Conservation (phyloP, 2,888 invertebrate genomes). For the Latrodectus hesperus region DNA sequence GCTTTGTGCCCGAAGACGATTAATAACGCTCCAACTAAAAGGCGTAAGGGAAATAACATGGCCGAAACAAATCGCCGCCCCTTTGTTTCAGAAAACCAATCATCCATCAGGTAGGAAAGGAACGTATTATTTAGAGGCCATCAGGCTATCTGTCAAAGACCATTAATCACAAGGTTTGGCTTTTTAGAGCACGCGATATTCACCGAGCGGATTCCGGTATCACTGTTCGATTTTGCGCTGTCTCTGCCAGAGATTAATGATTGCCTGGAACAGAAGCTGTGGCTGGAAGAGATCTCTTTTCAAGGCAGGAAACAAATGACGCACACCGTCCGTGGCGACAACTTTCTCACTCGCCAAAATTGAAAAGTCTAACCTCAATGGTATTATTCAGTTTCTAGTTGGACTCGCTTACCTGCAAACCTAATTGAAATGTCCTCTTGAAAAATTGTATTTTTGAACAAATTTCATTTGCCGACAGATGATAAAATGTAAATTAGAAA, state of each 20-base stretch:
- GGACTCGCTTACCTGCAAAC: no score
- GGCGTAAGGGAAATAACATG: conserved; percentile 5
- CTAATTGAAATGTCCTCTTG: no score
- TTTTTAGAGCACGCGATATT: conserved; percentile 5
- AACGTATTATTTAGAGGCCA: conserved; percentile 3
- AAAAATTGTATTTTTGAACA: no score
- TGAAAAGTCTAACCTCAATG: neutral
- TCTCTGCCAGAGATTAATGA: neutral
- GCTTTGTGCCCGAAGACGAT: neutral
- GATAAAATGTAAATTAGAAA: no score
- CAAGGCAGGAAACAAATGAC: neutral
- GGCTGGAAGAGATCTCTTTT: neutral
- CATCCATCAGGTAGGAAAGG: conserved; percentile 1
- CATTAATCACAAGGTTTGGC: conserved; percentile 2
- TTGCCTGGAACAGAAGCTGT: neutral
- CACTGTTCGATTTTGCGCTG: conserved; percentile 5
- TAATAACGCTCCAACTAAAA: conserved; percentile 2
- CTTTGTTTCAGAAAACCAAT: conserved; percentile 5
- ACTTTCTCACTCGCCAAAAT: neutral
- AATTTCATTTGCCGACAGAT: no score
- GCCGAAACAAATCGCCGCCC: conserved; percentile 5
- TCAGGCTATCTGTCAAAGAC: conserved; percentile 3
- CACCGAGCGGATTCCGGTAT: neutral
- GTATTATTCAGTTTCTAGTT: no score
- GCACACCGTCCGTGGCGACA: neutral